Evolutionary conservation across 2,888 invertebrate species (phyloP), one percentile per base, ranked within the genome.

Genomic region (Diachrysia chrysitis): DNA sequence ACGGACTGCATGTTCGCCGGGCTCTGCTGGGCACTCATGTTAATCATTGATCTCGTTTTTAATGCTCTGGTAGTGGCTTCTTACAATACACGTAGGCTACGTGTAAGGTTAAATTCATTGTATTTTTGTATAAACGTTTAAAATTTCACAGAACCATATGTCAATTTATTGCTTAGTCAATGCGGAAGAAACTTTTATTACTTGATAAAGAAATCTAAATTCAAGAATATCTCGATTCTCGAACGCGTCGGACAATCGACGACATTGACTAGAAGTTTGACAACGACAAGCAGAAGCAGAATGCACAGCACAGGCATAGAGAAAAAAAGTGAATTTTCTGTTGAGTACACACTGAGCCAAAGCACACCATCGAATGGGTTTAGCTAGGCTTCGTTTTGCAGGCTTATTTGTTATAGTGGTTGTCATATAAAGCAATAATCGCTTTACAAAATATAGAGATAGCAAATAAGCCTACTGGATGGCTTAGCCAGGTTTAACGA

Each of bases 21-120:
- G 92, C 97, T 98, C 84, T 97, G 97, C 91, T 97, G 97, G 69
- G 97, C 94, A 90, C 97, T 97, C 97, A 97, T 97, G 83, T 89
- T 95, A 88, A 88, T 91, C 90, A 92, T 90, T 87, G 87, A 79
- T 79, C 63, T 79, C 73, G 73, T 72, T 83, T n/a, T 71, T 74
- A 75, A 76, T 73, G 66, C 76, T 76, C 78, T 83, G 77, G 81
- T 73, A 85, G 78, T 77, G 78, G 78, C 73, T 78, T 81, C 73
- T 78, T 81, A 78, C 73, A 82, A 84, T 81, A 82, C 80, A 81
- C 83, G 83, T 82, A 82, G 69, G 75, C 78, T 77, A 69, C 71
- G 77, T 67, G 65, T 74, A 65, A 72, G 67, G 69, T 70, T 73
- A 83, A 62, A 76, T 77, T 77, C 83, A 85, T 83, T 77, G 76